Evolutionary conservation across 2,113 vertebrate species (phyloP).

Genomic region (Gallinago jamesoni): DNA sequence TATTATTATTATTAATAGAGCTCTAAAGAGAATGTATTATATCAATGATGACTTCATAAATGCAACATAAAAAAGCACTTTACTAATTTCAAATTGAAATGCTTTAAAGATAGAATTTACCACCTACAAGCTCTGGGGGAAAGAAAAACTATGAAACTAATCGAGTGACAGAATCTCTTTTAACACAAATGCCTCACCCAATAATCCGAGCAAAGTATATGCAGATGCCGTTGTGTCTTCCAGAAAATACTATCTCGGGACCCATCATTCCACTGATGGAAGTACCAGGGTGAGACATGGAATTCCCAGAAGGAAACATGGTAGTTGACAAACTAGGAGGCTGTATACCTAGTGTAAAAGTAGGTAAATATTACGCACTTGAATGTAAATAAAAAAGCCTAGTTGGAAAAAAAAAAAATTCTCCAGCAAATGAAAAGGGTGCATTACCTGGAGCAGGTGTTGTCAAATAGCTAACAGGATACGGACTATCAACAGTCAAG

Average conservation of each 20-base stretch:
- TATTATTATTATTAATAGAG: background rate
- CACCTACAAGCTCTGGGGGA: background rate
- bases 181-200: slow-evolving; percentile 78
- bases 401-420: background rate
- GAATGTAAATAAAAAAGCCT: background rate
- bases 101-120: background rate
- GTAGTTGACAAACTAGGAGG: slow-evolving; percentile 80
- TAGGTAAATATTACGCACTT: background rate
- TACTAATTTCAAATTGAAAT: background rate
- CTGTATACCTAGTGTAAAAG: slow-evolving; percentile 73
- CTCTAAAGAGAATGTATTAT: background rate
- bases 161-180: background rate
- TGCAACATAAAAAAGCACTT: background rate
- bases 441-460: slow-evolving; percentile 77
- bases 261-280: slow-evolving; percentile 80
- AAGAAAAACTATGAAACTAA: background rate
- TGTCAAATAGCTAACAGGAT: slow-evolving; percentile 74
- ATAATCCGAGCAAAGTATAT: slow-evolving; percentile 94
- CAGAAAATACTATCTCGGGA: slow-evolving; percentile 94
- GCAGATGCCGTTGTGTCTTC: slow-evolving; percentile 94
- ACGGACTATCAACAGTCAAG: slow-evolving; percentile 63
- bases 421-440: background rate
- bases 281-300: slow-evolving; percentile 55
- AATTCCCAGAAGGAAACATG: slow-evolving; percentile 65
- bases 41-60: background rate